Conservation (phyloP, 53 echinoderm and acorn worm genomes). For the Patiria pectinifera region DNA sequence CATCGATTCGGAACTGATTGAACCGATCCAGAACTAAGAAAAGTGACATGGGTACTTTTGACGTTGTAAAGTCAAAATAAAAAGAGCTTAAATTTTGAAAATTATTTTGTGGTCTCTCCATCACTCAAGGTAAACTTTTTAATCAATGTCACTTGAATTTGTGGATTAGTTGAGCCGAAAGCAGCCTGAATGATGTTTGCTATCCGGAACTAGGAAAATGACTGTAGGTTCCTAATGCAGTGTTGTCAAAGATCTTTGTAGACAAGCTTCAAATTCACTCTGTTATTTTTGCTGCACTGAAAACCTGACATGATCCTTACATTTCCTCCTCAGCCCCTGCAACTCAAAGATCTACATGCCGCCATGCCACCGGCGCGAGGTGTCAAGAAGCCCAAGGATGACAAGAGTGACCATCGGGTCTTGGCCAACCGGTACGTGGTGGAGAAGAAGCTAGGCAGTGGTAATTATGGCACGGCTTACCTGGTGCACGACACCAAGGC, state of each 20-base stretch:
- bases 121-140: too few relatives aligned
- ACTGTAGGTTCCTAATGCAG: too few relatives aligned
- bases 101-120: too few relatives aligned
- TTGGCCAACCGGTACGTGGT: conserved; percentile 92
- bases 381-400: conserved; percentile 98
- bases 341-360: conserved; percentile 13
- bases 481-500: conserved; percentile 92
- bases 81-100: too few relatives aligned
- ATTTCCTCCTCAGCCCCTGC: background rate
- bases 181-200: too few relatives aligned
- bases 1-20: too few relatives aligned
- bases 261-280: background rate
- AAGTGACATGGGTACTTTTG: too few relatives aligned
- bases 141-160: too few relatives aligned
- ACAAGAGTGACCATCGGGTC: conserved; percentile 96
- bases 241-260: background rate
- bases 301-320: background rate
- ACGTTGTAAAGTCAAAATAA: too few relatives aligned
- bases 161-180: too few relatives aligned
- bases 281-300: background rate
- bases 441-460: conserved; percentile 96
- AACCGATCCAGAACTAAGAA: too few relatives aligned
- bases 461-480: conserved; percentile 95
- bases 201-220: too few relatives aligned
- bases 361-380: conserved; percentile 98